Conservation (phyloP, 2,888 invertebrate genomes). For the Oconnorella tubifera region DNA sequence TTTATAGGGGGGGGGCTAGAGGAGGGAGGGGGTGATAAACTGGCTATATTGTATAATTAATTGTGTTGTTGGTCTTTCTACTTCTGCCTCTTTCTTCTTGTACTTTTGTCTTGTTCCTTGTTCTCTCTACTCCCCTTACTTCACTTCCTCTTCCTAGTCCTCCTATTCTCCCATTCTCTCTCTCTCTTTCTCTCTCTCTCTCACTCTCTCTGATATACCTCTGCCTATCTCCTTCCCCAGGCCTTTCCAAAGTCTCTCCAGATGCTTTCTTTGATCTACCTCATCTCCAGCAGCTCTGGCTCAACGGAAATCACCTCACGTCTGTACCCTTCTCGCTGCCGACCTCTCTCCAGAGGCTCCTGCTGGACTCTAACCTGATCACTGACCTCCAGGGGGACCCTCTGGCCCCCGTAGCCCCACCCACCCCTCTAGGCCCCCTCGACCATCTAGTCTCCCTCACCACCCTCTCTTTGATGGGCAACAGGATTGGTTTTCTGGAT, state of each 20-base stretch:
- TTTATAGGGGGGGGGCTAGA: too few relatives aligned
- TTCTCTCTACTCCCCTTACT: too few relatives aligned
- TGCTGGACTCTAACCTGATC: conserved; percentile 72
- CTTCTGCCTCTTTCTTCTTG: too few relatives aligned
- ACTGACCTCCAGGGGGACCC: conserved; percentile 60
- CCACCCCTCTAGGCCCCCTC: conserved; percentile 36
- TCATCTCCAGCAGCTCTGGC: conserved; percentile 72
- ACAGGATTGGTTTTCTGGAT: conserved; percentile 7
- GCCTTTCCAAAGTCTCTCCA: background rate
- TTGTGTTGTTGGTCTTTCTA: too few relatives aligned
- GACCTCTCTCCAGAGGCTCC: conserved; percentile 70
- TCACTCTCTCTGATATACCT: background rate
- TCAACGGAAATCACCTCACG: conserved; percentile 72
- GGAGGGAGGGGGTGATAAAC: too few relatives aligned
- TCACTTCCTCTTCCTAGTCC: too few relatives aligned
- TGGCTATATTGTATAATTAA: too few relatives aligned
- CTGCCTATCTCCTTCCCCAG: background rate
- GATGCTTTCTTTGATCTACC: conserved; percentile 80
- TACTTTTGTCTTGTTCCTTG: too few relatives aligned
- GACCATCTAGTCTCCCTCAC: conserved; percentile 2
- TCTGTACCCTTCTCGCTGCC: conserved; percentile 71
- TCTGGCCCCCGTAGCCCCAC: too few relatives aligned
- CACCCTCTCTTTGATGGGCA: conserved; percentile 33
- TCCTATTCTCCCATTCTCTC: too few relatives aligned
- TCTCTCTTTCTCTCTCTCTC: conserved; percentile 1